Evolutionary conservation across 2,888 invertebrate species (phyloP), one percentile per base, ranked within the genome.

Genomic region (Pecten maximus): DNA sequence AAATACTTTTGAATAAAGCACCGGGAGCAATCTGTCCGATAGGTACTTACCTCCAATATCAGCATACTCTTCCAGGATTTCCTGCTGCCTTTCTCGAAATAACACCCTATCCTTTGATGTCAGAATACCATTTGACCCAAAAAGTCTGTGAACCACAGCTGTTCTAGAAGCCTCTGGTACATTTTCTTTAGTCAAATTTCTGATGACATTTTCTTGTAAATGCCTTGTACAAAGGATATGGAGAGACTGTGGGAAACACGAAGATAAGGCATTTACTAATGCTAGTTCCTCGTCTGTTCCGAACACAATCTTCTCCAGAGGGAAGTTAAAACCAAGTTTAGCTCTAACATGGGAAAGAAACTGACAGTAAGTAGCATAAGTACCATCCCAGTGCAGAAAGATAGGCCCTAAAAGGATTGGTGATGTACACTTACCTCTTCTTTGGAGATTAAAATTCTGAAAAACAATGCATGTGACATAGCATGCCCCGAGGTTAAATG

Each of bases 191-290:
- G n/a, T 16, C 16, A 89, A 15, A 19, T 50, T 44, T 48, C 12
- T 12, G n/a, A 15, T 23, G 0, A 48, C 88, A 39, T 91, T 92
- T 39, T 91, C 87, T 87, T 92, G 91, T 19, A 92, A 44, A 50
- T 92, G 92, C 16, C 90, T 10, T 16, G 91, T 93, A 40, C 93
- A 93, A 0, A 91, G 28, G 3, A 92, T 91, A 88, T 92, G 92
- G 0, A 90, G 87, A 6, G 87, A 88, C 0, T 54, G 40, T 10
- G 91, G 90, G 10, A 93, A 89, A 40, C 88, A 88, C 0, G 60
- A 44, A 16, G 74, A 40, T 1, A 92, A 91, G 10, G 93, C 90
- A 28, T 40, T 40, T 35, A 89, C 88, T 23, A 93, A 88, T 2
- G 92, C 90, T 0, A 28, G 19, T 90, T 93, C 92, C 86, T 91